phyloP scores from a whole-genome alignment of 2,113 vertebrate genomes.

The Ciconia boyciana region DNA sequence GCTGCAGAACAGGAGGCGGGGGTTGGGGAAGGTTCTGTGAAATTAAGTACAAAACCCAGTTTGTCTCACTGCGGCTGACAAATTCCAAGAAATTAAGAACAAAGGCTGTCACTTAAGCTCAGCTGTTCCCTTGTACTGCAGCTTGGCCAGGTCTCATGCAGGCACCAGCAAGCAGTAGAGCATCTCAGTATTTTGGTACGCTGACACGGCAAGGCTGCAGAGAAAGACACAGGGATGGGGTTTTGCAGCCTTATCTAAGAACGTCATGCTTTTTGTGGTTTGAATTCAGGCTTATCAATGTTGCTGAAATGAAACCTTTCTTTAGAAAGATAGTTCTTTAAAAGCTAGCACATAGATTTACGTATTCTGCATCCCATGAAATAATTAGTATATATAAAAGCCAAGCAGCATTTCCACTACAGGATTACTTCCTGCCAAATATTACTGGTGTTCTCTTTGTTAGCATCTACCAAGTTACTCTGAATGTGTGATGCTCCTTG shows the following conservation, averaged over 20 bases:
- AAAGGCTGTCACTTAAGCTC: background rate
- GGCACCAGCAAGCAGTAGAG: background rate
- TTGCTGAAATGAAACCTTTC: background rate
- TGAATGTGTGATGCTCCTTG: background rate
- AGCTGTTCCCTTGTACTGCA: background rate
- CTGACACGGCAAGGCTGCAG: background rate
- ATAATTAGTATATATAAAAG: background rate
- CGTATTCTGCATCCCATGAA: background rate
- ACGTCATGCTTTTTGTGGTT: background rate
- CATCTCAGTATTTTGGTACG: background rate
- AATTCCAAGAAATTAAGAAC: slow-evolving; percentile 13
- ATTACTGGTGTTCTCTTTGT: background rate
- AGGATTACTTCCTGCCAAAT: background rate
- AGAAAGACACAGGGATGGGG: background rate
- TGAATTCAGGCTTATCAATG: background rate
- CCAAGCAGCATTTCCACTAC: background rate
- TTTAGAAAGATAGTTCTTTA: background rate
- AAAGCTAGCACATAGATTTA: background rate
- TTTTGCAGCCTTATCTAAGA: background rate
- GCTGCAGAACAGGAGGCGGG: background rate
- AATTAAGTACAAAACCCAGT: background rate
- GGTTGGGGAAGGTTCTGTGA: background rate
- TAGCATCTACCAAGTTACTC: background rate
- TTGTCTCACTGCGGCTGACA: background rate
- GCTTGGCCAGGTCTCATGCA: background rate